Evolutionary conservation across 2,888 invertebrate species (phyloP), one percentile per base, ranked within the genome.

Genomic region (Amorpha juglandis): DNA sequence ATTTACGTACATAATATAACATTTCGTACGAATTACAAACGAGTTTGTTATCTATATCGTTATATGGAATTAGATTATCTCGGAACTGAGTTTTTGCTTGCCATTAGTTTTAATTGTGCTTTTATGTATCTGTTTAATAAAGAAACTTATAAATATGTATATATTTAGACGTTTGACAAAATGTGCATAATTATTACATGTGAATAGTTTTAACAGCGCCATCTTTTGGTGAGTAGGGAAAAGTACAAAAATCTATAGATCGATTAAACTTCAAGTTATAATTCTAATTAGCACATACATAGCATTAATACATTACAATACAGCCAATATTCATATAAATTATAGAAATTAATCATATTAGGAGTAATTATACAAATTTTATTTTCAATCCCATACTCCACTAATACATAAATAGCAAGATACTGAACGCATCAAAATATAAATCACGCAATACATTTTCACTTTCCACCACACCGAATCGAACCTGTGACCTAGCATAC

Each of bases 181-280:
- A 58, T 58, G 9, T 16, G 1, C 19, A 19, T 50, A 19, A 48
- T 48, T 48, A 16, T 38, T 35, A 16, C n/a, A 35, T 16, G 11
- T 0, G 12, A 19, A 19, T 45, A 16, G 16, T 65, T 35, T 69
- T 73, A 63, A 73, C 78, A 87, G 66, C 87, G 90, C 91, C 92
- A 91, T 88, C 92, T 92, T 79, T 69, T 79, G 84, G 55, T 74
- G 85, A 86, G 84, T 90, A 89, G 92, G 84, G 74, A 79, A 76
- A 86, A 74, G 69, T 63, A 42, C 8, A 9, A 19, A 83, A 85
- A 88, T 90, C 88, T 82, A 90, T 88, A 53, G 27, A 64, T 78
- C 71, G 69, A 80, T 81, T 76, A 77, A 16, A 7, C n/a, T 50
- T 19, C 19, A 50, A 50, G 19, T 45, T 45, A 45, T 11, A 1